Conservation (phyloP, 1,140 invertebrate species). For the Heliconius hermathena region DNA sequence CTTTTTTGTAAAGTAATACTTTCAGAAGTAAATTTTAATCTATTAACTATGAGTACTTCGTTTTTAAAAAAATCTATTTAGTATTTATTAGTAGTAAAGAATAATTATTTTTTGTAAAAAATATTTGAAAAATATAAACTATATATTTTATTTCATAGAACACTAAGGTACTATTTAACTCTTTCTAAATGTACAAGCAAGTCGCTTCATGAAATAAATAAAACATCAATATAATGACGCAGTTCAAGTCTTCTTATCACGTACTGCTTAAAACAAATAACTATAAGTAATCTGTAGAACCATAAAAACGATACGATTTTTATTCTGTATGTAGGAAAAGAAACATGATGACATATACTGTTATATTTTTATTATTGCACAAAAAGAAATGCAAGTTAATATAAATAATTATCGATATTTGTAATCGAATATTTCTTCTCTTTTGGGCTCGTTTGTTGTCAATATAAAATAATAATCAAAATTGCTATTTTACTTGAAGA, state of each 20-base stretch:
- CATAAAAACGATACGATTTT: not conserved
- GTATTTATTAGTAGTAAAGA: no score
- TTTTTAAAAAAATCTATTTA: no score
- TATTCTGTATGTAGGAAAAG: not conserved
- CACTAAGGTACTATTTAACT: not conserved
- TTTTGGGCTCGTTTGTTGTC: no score
- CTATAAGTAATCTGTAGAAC: not conserved
- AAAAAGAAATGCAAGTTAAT: not conserved
- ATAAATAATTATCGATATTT: no score
- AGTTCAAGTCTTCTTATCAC: not conserved
- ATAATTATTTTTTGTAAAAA: no score
- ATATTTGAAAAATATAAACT: not conserved
- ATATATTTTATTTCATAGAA: not conserved
- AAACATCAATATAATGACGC: not conserved
- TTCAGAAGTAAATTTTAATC: no score
- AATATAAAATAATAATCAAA: not conserved
- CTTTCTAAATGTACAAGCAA: not conserved
- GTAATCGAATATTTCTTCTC: no score
- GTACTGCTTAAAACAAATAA: not conserved
- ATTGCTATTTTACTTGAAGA: not conserved
- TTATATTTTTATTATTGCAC: not conserved
- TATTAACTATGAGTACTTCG: no score
- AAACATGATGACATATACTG: not conserved
- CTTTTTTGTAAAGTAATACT: no score
- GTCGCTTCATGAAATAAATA: not conserved